phyloP scores from a whole-genome alignment of 2,797 vertebrate genomes.

The Coluber constrictor region DNA sequence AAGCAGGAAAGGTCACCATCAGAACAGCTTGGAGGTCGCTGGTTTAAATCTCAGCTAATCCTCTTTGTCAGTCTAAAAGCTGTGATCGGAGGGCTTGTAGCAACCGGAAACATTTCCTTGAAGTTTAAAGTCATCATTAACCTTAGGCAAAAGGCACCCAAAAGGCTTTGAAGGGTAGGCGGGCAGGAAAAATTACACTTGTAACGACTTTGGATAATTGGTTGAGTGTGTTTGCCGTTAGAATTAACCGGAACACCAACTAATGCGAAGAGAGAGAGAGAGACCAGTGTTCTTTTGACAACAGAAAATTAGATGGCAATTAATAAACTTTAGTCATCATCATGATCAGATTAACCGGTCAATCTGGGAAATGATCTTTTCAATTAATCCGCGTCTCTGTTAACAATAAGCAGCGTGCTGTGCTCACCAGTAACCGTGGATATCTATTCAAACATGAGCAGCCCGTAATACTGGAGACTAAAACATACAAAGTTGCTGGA shows the following conservation, averaged over 20 bases:
- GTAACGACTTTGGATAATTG: slow-evolving; percentile 60
- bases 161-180: slow-evolving; percentile 20
- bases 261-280: slow-evolving; percentile 26
- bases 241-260: slow-evolving; percentile 40
- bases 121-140: slow-evolving; percentile 71
- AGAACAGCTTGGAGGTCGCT: slow-evolving; percentile 64
- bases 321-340: slow-evolving; percentile 59
- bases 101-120: slow-evolving; percentile 63
- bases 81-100: slow-evolving; percentile 60
- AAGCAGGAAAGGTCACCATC: slow-evolving; percentile 66
- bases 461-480: background rate
- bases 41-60: slow-evolving; percentile 68
- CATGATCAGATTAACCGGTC: slow-evolving; percentile 51
- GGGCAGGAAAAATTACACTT: slow-evolving; percentile 36
- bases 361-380: slow-evolving; percentile 54
- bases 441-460: background rate
- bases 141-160: slow-evolving; percentile 50
- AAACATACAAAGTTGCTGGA: background rate
- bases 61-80: slow-evolving; percentile 68
- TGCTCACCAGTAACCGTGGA: background rate
- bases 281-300: slow-evolving; percentile 54
- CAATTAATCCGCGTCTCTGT: slow-evolving; percentile 18
- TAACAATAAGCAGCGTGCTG: background rate
- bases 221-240: slow-evolving; percentile 45
- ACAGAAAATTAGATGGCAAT: slow-evolving; percentile 56